Evolutionary conservation across 2,888 invertebrate species (phyloP).

Genomic region (Marasmarcha lunaedactyla): DNA sequence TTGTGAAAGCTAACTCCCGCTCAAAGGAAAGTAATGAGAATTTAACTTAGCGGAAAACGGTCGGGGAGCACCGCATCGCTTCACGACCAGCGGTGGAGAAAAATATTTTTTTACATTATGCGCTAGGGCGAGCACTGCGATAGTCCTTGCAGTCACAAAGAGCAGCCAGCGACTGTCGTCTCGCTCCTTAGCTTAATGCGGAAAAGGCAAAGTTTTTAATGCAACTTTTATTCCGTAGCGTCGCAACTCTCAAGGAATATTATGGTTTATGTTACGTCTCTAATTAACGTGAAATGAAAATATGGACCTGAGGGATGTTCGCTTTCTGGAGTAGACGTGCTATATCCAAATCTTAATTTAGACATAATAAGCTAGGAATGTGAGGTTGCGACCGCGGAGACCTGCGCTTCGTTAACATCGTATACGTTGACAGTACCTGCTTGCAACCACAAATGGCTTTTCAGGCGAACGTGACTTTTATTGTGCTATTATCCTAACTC

Average conservation of each 20-base stretch:
- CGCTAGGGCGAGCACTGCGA: conserved; percentile 29
- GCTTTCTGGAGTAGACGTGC: conserved; percentile 2
- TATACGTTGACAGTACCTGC: conserved; percentile 36
- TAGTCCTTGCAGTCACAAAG: conserved; percentile 42
- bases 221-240: conserved; percentile 34
- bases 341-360: neutral
- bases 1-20: conserved; percentile 57
- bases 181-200: conserved; percentile 40
- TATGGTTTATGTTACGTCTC: conserved; percentile 29
- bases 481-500: conserved; percentile 29
- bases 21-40: conserved; percentile 65
- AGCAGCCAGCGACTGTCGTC: conserved; percentile 26
- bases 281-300: conserved; percentile 38
- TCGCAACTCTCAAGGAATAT: conserved; percentile 36
- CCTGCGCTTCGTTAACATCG: conserved; percentile 46
- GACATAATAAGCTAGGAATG: conserved; percentile 18
- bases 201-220: conserved; percentile 41
- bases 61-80: conserved; percentile 30
- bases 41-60: conserved; percentile 62
- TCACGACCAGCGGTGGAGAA: conserved; percentile 37
- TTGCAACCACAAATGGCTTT: conserved; percentile 38
- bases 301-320: neutral
- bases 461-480: conserved; percentile 47
- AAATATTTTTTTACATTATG: conserved; percentile 53
- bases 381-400: conserved; percentile 30